Evolutionary conservation across 2,888 invertebrate genomes (phyloP).

Genomic region (Pollenia amentaria): DNA sequence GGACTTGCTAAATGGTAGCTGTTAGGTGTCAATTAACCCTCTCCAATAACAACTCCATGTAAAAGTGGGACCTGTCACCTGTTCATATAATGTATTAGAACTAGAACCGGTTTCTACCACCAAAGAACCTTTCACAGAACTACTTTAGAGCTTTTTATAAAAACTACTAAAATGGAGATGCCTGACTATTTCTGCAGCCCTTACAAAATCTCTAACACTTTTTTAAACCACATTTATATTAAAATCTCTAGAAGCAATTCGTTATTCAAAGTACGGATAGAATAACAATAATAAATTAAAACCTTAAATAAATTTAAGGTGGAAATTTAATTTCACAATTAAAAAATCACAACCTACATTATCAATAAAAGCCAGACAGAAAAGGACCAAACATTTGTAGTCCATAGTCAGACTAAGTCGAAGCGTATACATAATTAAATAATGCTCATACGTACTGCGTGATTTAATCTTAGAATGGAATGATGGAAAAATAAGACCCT

Average conservation of each 20-base stretch:
- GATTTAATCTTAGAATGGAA: conserved; percentile 19
- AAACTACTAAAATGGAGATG: too few species aligned
- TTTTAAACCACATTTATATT: too few species aligned
- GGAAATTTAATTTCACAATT: not conserved
- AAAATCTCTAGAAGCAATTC: not conserved
- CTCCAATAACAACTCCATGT: too few species aligned
- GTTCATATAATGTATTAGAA: too few species aligned
- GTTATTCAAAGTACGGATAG: not conserved
- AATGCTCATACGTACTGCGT: conserved; percentile 29
- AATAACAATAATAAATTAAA: not conserved
- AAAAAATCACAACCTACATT: not conserved
- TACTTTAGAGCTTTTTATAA: too few species aligned
- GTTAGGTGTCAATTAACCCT: too few species aligned
- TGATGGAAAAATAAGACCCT: not conserved
- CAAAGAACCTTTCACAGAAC: too few species aligned
- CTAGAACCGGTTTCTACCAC: too few species aligned
- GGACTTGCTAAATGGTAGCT: too few species aligned
- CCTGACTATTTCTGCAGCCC: too few species aligned
- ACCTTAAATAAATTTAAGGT: not conserved
- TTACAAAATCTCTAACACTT: too few species aligned
- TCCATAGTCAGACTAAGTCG: not conserved
- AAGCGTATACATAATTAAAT: conserved; percentile 13
- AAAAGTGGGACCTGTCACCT: too few species aligned
- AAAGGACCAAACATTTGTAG: not conserved
- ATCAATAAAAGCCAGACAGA: not conserved